phyloP scores from a whole-genome alignment of 2,113 vertebrate species.

The Xiphorhynchus elegans region DNA sequence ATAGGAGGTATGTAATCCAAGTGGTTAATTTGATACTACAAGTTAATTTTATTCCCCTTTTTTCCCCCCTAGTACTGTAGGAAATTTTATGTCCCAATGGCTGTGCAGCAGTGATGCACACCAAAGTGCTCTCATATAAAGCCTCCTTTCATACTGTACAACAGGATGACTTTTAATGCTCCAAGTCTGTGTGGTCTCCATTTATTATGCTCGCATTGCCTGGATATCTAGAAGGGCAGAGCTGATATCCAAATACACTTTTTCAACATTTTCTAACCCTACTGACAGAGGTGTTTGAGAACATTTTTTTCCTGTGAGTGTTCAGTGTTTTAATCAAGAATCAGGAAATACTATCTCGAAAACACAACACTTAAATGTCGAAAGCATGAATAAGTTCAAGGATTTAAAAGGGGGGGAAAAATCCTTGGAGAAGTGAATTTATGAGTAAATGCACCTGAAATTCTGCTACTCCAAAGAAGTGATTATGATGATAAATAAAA shows the following conservation, averaged over 20 bases:
- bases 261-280: neutral
- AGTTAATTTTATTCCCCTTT: neutral
- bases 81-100: neutral
- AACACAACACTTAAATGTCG: neutral
- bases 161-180: neutral
- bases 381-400: neutral
- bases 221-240: neutral
- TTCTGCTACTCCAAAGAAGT: conserved; percentile 10
- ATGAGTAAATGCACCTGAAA: neutral
- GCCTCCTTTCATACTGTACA: neutral
- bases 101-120: neutral
- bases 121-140: neutral
- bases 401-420: neutral
- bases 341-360: conserved; percentile 1
- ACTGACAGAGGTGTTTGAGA: neutral
- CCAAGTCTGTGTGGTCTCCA: neutral
- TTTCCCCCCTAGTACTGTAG: neutral
- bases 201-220: neutral
- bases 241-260: neutral
- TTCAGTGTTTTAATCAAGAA: neutral
- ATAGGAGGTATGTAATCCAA: neutral
- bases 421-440: neutral
- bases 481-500: conserved; percentile 18
- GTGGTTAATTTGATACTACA: neutral
- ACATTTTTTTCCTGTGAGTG: neutral